Evolutionary conservation across 1,140 invertebrate species (phyloP).

Genomic region (Cyrtorhinus lividipennis): DNA sequence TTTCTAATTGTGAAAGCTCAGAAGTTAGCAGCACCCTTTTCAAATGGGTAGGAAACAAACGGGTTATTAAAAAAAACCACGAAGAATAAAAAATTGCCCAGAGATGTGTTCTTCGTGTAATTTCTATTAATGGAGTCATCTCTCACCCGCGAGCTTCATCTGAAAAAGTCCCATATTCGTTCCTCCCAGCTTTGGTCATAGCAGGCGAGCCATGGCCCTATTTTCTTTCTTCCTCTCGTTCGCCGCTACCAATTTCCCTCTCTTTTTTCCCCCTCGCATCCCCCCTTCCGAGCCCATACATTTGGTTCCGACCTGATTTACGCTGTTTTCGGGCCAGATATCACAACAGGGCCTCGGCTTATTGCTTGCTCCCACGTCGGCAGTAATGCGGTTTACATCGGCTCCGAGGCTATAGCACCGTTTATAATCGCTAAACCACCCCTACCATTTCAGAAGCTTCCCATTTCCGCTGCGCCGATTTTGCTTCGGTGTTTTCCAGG

Average conservation of each 20-base stretch:
- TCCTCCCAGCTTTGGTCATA: not conserved
- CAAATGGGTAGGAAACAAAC: too few relatives aligned
- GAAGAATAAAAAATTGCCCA: not conserved
- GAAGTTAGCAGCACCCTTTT: too few relatives aligned
- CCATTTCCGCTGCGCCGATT: not conserved
- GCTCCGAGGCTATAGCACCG: not conserved
- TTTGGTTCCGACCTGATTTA: constrained; percentile 6
- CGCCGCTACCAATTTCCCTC: not conserved
- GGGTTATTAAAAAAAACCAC: not conserved
- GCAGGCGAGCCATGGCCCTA: not conserved
- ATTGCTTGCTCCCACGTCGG: constrained; percentile 6
- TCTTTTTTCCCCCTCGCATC: not conserved
- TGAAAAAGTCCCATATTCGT: not conserved
- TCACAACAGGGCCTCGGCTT: not conserved
- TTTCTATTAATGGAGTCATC: constrained; percentile 10
- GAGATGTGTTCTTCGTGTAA: not conserved
- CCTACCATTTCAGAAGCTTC: too few relatives aligned
- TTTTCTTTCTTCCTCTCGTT: not conserved
- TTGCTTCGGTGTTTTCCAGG: too few relatives aligned
- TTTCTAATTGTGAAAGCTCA: too few relatives aligned
- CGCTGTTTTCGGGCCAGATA: not conserved
- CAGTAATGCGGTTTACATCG: constrained; percentile 3
- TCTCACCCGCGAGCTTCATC: not conserved
- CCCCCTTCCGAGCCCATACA: not conserved
- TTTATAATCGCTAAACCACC: not conserved